Evolutionary conservation across 2,888 invertebrate species (phyloP).

Genomic region (Eupithecia subumbrata): DNA sequence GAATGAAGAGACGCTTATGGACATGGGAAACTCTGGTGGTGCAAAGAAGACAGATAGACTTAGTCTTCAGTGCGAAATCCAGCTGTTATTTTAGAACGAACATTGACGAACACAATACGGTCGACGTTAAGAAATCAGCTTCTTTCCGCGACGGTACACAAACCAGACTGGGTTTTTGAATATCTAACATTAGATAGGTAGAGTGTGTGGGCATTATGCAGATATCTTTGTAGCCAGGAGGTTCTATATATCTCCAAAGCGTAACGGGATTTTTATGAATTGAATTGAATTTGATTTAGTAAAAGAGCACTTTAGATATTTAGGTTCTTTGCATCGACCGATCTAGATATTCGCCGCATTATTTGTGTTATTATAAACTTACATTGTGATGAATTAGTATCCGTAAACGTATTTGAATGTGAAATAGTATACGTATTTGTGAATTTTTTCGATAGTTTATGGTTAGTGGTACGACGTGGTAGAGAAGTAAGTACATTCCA

Average conservation of each 20-base stretch:
- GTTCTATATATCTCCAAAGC: conserved; percentile 1
- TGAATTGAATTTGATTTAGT: conserved; percentile 16
- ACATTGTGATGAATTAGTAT: background rate
- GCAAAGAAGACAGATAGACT: background rate
- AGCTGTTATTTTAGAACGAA: background rate
- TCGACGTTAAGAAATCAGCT: background rate
- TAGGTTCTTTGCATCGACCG: background rate
- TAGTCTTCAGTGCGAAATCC: background rate
- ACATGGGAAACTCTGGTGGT: background rate
- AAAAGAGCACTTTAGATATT: background rate
- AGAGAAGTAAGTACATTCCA: no score
- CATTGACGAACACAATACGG: background rate
- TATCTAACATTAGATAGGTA: background rate
- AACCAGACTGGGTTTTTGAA: background rate
- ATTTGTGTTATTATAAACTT: background rate
- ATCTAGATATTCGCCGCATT: background rate
- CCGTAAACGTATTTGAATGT: no score
- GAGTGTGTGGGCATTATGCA: background rate
- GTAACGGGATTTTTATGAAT: conserved; percentile 20
- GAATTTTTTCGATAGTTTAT: no score
- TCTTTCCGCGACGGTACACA: conserved; percentile 6
- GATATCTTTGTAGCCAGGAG: conserved; percentile 15
- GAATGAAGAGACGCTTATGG: background rate
- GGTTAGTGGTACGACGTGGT: no score
- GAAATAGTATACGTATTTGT: no score